Evolutionary conservation across 2,113 vertebrate genomes (phyloP), one percentile per base, ranked within the genome.

Genomic region (human (Homo sapiens)): DNA sequence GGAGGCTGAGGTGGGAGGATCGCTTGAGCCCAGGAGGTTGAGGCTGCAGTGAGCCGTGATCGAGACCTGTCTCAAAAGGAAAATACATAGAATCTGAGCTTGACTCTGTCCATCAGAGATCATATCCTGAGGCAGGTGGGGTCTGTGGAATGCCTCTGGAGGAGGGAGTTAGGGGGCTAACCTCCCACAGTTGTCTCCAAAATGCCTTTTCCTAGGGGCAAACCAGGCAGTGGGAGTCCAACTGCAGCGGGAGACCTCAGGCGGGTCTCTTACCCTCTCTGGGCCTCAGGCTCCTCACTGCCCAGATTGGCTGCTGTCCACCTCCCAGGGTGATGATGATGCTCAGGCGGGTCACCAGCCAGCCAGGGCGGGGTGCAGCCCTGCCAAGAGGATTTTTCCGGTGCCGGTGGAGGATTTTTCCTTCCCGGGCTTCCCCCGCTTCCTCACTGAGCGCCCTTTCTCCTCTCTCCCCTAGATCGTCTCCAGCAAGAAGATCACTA

Each of bases 401-500:
- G 20, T 12, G n/a, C 35, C 70, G 64, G 30, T 12, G 50, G 72
- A n/a, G 59, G 40, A 17, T 40, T 35, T 20, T 8, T 57, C 32
- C 48, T 64, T 9, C 13, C 1, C 5, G 1, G 17, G n/a, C 45
- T 12, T 38, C 72, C 83, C 72, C 40, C 1, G 10, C 79, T 2
- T 32, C 66, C 40, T 81, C 61, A 27, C 76, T 61, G 50, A 89
- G 30, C 2, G 5, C 52, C 73, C 70, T 32, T 96, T 96, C 87
- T 80, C 90, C 30, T 96, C 89, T 97, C 89, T 7, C 78, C 83
- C 78, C 48, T 76, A 99, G 99, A 99, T 99, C 6, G 99, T 99
- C 97, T 99, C 99, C 98, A 99, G 99, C 99, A 99, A 99, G 99
- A 99, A 99, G 98, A 99, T 99, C 88, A 99, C 99, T 55, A 98